Evolutionary conservation across 2,797 vertebrate species (phyloP).

Genomic region (Paratrypauchen microcephalus): DNA sequence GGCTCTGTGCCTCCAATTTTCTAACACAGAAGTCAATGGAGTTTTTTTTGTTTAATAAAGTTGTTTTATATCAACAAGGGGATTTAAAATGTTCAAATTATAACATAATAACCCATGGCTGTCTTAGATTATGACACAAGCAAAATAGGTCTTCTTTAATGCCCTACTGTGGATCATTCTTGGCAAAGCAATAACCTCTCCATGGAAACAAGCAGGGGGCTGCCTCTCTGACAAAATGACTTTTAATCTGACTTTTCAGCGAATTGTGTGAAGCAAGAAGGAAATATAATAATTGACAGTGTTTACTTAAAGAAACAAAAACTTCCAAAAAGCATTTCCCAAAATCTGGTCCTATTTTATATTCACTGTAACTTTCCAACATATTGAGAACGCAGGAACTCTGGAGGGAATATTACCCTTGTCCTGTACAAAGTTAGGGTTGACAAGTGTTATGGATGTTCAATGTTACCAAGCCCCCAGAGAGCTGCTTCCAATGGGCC

Average conservation of each 20-base stretch:
- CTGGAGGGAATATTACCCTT: background rate
- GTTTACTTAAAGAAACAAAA: background rate
- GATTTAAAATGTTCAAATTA: too few species aligned
- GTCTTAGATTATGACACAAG: too few species aligned
- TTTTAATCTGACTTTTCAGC: too few species aligned
- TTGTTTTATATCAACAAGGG: too few species aligned
- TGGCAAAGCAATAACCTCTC: too few species aligned
- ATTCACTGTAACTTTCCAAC: background rate
- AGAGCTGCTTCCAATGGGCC: conserved; percentile 46
- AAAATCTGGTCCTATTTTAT: background rate
- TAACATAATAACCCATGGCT: too few species aligned
- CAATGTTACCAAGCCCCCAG: conserved; percentile 40
- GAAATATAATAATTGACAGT: background rate
- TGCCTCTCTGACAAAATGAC: background rate
- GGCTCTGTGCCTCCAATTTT: too few species aligned
- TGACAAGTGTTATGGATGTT: conserved; percentile 48
- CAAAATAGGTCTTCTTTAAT: too few species aligned
- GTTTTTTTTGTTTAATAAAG: too few species aligned
- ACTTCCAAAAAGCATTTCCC: background rate
- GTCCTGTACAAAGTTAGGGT: conserved; percentile 16
- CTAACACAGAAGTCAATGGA: too few species aligned
- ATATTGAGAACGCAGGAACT: background rate
- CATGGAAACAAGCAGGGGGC: background rate
- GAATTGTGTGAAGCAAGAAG: background rate
- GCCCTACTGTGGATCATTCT: too few species aligned